Percentiles rank a stretch among this genome's conserved stretches.
Conservation (phyloP, 2,888 invertebrate genomes). For the Hemistola chrysoprasaria region DNA sequence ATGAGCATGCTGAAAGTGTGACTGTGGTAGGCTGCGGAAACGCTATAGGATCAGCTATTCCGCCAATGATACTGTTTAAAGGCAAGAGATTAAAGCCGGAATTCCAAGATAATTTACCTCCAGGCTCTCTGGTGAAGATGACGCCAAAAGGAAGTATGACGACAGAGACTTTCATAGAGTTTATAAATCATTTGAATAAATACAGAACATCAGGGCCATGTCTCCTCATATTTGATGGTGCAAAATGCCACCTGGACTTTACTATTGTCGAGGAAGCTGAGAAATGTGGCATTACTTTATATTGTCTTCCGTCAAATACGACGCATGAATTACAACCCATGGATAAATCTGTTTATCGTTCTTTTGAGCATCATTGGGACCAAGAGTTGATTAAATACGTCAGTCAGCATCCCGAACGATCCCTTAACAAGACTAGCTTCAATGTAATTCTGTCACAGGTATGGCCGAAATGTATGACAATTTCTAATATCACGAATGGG, state of each 20-base stretch:
- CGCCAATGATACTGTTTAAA: slow-evolving; percentile 31
- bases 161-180: slow-evolving; percentile 6
- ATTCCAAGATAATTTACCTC: slow-evolving; percentile 11
- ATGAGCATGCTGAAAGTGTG: slow-evolving; percentile 33
- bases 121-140: slow-evolving; percentile 20
- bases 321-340: no score
- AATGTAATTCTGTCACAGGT: no score
- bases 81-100: slow-evolving; percentile 22
- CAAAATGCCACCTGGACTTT: not conserved
- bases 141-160: slow-evolving; percentile 21
- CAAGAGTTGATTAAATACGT: no score
- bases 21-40: no score
- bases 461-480: no score
- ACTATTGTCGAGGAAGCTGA: not conserved
- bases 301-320: not conserved
- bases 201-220: not conserved
- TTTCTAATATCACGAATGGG: no score
- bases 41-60: no score
- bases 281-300: not conserved
- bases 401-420: no score
- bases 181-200: not conserved
- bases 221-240: not conserved
- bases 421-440: no score
- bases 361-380: not conserved
- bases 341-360: not conserved